phyloP scores from a whole-genome alignment of 1,140 invertebrate species.

The Popillia japonica region DNA sequence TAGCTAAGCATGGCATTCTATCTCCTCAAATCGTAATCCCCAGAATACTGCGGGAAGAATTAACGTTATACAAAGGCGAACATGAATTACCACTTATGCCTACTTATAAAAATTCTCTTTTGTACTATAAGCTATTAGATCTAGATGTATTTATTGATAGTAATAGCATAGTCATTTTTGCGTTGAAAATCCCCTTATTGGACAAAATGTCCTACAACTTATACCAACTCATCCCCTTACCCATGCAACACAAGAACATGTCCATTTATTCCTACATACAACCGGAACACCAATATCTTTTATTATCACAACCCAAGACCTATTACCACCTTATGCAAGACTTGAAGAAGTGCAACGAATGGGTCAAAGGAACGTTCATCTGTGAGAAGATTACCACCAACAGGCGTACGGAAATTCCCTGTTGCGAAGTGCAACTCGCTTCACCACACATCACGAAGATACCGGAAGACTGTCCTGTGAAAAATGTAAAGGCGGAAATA shows the following conservation, averaged over 20 bases:
- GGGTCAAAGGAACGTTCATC: background rate
- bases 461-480: no score
- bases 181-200: background rate
- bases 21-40: background rate
- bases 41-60: background rate
- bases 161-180: background rate
- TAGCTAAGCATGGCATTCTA: slow-evolving; percentile 11
- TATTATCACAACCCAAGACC: slow-evolving; percentile 1
- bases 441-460: no score
- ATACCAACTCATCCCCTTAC: background rate
- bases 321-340: slow-evolving; percentile 13
- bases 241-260: background rate
- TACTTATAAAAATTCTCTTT: no score
- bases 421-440: background rate
- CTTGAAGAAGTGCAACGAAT: slow-evolving; percentile 10
- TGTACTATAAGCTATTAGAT: no score
- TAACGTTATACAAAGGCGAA: background rate
- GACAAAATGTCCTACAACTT: background rate
- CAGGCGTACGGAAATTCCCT: background rate
- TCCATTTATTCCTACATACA: slow-evolving; percentile 1
- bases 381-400: background rate
- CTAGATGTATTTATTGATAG: no score
- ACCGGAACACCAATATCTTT: background rate
- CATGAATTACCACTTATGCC: no score
- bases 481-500: no score